A percentile compares a stretch with the other conserved stretches of the same genome.
Evolutionary conservation across 2,113 vertebrate genomes (phyloP).

Genomic region (Felis chaus): DNA sequence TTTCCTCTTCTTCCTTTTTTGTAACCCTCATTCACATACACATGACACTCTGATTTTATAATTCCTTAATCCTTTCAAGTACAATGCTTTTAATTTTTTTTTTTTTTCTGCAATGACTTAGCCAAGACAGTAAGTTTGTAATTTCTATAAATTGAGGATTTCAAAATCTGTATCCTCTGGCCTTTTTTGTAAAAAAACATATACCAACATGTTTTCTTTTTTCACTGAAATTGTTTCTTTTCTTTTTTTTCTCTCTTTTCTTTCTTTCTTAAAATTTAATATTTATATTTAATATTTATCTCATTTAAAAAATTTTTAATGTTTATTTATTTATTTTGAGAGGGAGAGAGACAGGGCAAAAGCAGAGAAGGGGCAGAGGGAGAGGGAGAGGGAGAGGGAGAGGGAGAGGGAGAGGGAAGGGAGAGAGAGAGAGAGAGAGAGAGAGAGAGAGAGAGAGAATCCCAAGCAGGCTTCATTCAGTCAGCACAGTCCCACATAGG

Average conservation of each 20-base stretch:
- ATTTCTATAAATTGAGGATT: neutral
- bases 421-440: too few species aligned
- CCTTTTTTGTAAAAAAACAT: neutral
- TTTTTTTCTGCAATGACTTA: neutral
- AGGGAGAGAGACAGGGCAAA: too few species aligned
- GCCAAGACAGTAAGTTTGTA: neutral
- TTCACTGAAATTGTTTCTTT: neutral
- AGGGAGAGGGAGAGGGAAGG: too few species aligned
- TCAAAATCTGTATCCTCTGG: neutral
- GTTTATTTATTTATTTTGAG: too few species aligned
- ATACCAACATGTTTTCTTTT: neutral
- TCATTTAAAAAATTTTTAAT: too few species aligned
- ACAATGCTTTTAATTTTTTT: neutral
- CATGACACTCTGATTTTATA: neutral
- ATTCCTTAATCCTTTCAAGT: neutral
- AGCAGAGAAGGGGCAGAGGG: too few species aligned
- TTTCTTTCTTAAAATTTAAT: neutral
- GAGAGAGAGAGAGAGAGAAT: too few species aligned
- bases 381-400: too few species aligned
- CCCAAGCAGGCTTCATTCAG: too few species aligned
- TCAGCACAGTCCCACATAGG: too few species aligned
- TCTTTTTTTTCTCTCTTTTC: neutral
- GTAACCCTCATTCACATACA: neutral
- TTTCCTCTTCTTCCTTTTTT: neutral
- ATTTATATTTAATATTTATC: too few species aligned